Evolutionary conservation across 2,797 vertebrate species (phyloP), one percentile per base, ranked within the genome.

Genomic region (Gobio occitaniae): DNA sequence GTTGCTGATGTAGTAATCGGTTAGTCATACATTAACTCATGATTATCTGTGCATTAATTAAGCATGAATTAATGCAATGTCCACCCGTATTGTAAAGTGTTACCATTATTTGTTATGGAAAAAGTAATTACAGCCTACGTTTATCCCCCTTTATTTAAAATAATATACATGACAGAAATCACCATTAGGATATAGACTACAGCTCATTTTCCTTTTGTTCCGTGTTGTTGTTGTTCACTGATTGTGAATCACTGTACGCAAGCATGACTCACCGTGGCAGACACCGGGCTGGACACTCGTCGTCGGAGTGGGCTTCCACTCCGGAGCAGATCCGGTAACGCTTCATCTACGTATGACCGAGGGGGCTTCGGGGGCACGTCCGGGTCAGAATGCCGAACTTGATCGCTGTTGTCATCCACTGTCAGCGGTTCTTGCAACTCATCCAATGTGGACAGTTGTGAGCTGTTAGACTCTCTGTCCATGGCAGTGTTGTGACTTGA

Each of bases 251-350:
- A 79, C 17, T 36, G 65, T 16, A n/a, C 17, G 66, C 11, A 47
- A 80, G 9, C 19, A 5, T 19, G 12, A 59, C 93, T 74, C 87
- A 96, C 95, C 87, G 95, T 94, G 52, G 93, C 93, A 36, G 93
- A 92, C 92, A 95, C 93, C 1, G 95, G 94, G 59, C 94, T 94
- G 0, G 95, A 95, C 84, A 94, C 89, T 19, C 95, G 92, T 77
- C 95, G 90, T 80, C 89, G 4, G 0, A 96, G 91, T 0, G 93
- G 90, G 71, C 92, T 91, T 48, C 94, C 93, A 10, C 89, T 92
- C 65, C 92, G 92, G 59, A 96, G 88, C 82, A 96, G 91, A 88
- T 96, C 95, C 0, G 95, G 95, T 69, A 96, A 70, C 9, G 87
- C 92, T 80, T 90, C 85, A 3, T 94, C 91, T 0, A 86, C 0